A percentile compares a stretch with the other conserved stretches of the same genome.
Conservation (phyloP, 2,797 vertebrate genomes). For the Oreonectes daqikongensis region DNA sequence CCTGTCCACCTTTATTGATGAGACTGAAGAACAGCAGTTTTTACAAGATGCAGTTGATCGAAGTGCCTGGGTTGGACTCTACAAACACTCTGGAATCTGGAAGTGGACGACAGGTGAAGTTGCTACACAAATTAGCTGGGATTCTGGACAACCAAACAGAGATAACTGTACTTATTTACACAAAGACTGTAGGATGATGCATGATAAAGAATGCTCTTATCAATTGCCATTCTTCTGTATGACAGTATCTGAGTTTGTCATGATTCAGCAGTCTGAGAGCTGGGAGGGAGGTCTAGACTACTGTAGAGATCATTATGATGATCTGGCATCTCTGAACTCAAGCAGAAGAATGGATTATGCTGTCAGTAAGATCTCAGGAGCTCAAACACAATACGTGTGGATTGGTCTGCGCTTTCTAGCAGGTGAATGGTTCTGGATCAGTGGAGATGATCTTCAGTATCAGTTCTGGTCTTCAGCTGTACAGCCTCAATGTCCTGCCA, state of each 20-base stretch:
- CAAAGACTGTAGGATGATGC: rapidly evolving
- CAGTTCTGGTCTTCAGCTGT: background rate
- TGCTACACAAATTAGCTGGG: background rate
- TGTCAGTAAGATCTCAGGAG: background rate
- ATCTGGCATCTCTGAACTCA: conserved; percentile 46
- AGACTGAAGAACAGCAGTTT: background rate
- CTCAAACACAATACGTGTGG: background rate
- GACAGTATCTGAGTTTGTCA: conserved; percentile 7
- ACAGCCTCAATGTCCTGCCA: conserved; percentile 17
- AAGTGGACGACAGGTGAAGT: conserved; percentile 8
- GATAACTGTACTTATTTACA: background rate
- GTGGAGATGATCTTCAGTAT: background rate
- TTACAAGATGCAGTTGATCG: background rate
- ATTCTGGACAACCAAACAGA: rapidly evolving
- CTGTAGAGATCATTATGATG: conserved; percentile 32
- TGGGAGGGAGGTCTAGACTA: conserved; percentile 44
- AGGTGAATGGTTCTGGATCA: conserved; percentile 1
- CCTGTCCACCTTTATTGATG: conserved; percentile 24
- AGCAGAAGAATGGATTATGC: background rate
- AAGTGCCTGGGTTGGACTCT: conserved; percentile 34
- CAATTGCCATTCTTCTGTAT: conserved; percentile 43
- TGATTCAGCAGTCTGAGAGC: background rate
- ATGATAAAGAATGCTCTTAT: background rate
- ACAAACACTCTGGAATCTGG: background rate
- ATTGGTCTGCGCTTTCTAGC: conserved; percentile 10